These are phyloP conservation scores for Chinchilla lanigera DNA, from an alignment of 2,113 vertebrate species.

Conservation along the genomic window DNA sequence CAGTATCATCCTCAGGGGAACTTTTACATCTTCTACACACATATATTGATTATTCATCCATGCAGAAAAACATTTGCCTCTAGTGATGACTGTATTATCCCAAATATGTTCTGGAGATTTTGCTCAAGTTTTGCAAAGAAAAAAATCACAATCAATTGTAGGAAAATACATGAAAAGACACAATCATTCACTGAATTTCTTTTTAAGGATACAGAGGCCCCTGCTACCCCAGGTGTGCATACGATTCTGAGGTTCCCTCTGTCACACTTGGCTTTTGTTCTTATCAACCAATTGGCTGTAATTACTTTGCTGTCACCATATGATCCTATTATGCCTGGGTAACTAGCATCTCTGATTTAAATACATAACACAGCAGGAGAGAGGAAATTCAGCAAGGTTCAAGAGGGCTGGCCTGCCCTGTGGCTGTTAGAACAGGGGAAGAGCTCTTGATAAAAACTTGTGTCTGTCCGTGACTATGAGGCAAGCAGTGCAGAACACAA, in stretches of 20 bases:
- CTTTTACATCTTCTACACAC: not conserved
- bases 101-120: constrained; percentile 13
- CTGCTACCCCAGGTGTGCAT: not conserved
- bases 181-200: not conserved
- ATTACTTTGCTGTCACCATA: not conserved
- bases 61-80: not conserved
- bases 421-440: not conserved
- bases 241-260: not conserved
- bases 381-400: not conserved
- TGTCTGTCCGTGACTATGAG: not conserved
- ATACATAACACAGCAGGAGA: not conserved
- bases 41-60: not conserved
- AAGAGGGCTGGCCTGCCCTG: not conserved
- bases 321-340: not conserved
- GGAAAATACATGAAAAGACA: not conserved
- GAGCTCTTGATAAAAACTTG: not conserved
- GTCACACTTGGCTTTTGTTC: not conserved
- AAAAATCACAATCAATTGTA: not conserved
- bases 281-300: not conserved
- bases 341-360: constrained; percentile 33
- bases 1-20: not conserved
- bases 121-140: not conserved
- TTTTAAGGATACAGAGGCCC: not conserved
- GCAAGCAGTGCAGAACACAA: not conserved
- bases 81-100: not conserved